phyloP scores from a whole-genome alignment of 2,113 vertebrate genomes.

The Spizaetus ornatus region DNA sequence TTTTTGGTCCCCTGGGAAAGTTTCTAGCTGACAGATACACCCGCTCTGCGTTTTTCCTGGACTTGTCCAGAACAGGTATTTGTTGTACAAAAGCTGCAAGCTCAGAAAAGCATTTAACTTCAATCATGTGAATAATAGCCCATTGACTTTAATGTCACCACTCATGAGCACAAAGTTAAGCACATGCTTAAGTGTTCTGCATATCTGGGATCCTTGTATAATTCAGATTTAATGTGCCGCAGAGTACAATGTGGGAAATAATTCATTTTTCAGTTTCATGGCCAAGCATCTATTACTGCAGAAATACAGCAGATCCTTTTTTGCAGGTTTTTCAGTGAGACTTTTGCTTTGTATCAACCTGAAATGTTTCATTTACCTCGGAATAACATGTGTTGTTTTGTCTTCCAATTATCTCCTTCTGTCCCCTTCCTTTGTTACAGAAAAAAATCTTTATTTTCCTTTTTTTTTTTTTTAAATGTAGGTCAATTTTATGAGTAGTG shows the following conservation, averaged over 20 bases:
- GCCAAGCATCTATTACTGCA: background rate
- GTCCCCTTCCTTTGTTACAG: background rate
- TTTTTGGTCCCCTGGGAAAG: background rate
- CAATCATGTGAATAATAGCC: slow-evolving; percentile 11
- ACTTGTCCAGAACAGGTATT: background rate
- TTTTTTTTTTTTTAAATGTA: background rate
- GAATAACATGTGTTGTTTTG: background rate
- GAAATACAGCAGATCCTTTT: background rate
- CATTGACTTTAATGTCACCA: slow-evolving; percentile 32
- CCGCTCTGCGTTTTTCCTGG: background rate
- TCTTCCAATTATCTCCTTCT: background rate
- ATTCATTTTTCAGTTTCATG: slow-evolving; percentile 27
- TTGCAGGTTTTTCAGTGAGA: background rate
- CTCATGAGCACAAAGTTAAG: slow-evolving; percentile 38
- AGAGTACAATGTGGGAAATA: slow-evolving; percentile 19
- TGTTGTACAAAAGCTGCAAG: background rate
- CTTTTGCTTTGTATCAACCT: background rate
- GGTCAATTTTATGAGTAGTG: background rate
- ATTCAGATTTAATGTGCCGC: slow-evolving; percentile 26
- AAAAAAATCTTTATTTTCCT: background rate
- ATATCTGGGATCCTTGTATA: background rate
- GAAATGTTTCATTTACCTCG: background rate
- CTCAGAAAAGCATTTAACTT: slow-evolving; percentile 5
- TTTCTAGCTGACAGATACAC: background rate
- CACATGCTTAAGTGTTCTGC: slow-evolving; percentile 2